Evolutionary conservation across 2,888 invertebrate genomes (phyloP), one percentile per base, ranked within the genome.

Genomic region (Acrocera orbiculus): DNA sequence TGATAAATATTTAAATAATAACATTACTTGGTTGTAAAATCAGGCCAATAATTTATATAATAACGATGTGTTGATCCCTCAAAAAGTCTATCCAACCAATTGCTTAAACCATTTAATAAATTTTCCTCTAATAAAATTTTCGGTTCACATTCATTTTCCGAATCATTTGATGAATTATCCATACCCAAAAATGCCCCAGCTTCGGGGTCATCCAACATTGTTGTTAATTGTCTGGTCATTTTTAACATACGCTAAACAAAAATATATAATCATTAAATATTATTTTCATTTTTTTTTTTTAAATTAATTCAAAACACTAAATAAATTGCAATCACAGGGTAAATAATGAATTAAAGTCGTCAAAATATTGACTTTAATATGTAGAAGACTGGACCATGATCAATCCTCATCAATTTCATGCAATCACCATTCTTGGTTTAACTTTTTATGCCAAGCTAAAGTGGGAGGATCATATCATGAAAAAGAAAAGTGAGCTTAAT

Each of bases 41-140:
- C 87, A n/a, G 96, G 96, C 96, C 96, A 98, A 62, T 90, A 90
- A 61, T 90, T 89, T 47, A 98, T 76, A 61, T 87, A 82, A 64
- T 93, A 95, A 46, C 93, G 78, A 56, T 87, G 83, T 5, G 95
- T 89, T 42, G 82, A 79, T 42, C 96, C 96, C 58, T 96, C 96
- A 56, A 96, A 93, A 42, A 98, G 65, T 16, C 92, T 73, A 60
- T 98, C 96, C 51, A 98, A 64, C 96, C 96, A 98, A 62, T 87
- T 87, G 34, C 87, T 79, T 35, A 98, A 68, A 1, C 90, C 92
- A 52, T 92, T 89, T 34, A 95, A 63, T 25, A 93, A 68, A 49
- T 82, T 79, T 47, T 81, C 80, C 61, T 76, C 67, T 44, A 67
- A 66, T 34, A 73, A 55, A 45, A 73, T 59, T 54, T 54, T 65